Conservation (phyloP, 2,113 vertebrate genomes). For the Phocoena phocoena region DNA sequence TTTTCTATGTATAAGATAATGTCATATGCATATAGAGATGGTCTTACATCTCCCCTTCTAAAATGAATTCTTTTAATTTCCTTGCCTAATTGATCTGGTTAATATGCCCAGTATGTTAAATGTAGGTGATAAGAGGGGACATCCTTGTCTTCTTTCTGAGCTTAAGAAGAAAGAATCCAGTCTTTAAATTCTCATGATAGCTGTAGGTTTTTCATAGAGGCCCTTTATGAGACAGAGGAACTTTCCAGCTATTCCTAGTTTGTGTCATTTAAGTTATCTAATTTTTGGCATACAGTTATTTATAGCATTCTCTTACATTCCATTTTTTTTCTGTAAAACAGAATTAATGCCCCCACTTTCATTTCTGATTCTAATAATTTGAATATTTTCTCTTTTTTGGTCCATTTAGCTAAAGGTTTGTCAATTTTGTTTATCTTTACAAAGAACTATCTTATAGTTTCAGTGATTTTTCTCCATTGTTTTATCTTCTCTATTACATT, state of each 20-base stretch:
- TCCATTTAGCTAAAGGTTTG: neutral
- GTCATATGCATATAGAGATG: neutral
- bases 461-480: neutral
- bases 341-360: neutral
- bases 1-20: neutral
- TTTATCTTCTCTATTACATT: neutral
- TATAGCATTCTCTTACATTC: neutral
- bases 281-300: neutral
- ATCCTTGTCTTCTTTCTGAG: neutral
- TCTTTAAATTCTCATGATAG: neutral
- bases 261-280: neutral
- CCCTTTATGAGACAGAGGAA: neutral
- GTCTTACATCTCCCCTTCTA: neutral
- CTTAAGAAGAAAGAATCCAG: neutral
- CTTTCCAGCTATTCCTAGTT: neutral
- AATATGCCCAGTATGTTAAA: neutral
- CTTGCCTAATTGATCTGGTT: neutral
- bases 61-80: neutral
- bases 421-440: neutral
- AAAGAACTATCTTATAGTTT: neutral
- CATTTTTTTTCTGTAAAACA: neutral
- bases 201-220: neutral
- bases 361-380: constrained; percentile 4
- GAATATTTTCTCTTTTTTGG: neutral
- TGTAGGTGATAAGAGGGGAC: neutral